Evolutionary conservation across 2,113 vertebrate genomes (phyloP).

Genomic region (Gallinago jamesoni): DNA sequence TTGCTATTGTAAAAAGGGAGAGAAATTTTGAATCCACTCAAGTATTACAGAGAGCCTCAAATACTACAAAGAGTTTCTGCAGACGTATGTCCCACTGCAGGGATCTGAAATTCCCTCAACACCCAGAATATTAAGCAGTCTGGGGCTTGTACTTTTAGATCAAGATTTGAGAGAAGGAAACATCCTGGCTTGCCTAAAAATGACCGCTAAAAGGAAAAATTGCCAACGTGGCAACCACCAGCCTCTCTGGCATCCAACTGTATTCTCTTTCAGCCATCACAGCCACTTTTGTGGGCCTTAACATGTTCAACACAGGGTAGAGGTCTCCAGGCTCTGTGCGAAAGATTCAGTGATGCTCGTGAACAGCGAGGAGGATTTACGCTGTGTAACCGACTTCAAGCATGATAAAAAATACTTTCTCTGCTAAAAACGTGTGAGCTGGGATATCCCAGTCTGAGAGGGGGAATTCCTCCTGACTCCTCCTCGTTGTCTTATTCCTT

Average conservation of each 20-base stretch:
- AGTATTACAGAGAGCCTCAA: slow-evolving; percentile 1
- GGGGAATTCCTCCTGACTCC: neutral
- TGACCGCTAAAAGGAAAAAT: neutral
- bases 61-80: neutral
- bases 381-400: neutral
- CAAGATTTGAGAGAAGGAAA: neutral
- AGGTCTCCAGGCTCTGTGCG: neutral
- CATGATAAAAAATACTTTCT: neutral
- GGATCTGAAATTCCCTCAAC: slow-evolving; percentile 9
- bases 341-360: neutral
- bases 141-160: neutral
- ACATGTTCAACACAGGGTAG: fast-evolving
- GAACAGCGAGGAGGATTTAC: neutral
- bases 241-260: neutral
- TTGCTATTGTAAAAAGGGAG: slow-evolving; percentile 22
- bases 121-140: neutral
- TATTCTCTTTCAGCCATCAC: neutral
- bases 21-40: neutral
- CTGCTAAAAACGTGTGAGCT: neutral
- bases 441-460: neutral
- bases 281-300: fast-evolving
- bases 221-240: neutral
- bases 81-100: neutral
- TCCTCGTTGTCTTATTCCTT: neutral
- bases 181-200: neutral